Evolutionary conservation across 1,140 invertebrate genomes (phyloP), one percentile per base, ranked within the genome.

Genomic region (Ladona fulva): DNA sequence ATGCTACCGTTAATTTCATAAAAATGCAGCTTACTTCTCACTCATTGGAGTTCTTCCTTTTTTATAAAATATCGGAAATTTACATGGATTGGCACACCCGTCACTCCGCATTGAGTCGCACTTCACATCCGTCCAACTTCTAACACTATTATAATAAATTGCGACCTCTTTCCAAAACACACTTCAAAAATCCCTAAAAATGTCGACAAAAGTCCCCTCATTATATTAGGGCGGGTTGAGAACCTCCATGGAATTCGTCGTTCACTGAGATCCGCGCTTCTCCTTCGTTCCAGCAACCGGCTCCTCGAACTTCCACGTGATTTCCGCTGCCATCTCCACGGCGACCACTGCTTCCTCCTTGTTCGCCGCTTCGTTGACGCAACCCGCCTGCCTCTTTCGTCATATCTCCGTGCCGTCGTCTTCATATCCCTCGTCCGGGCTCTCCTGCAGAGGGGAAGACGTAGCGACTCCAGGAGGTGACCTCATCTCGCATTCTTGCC

Each of bases 381-480:
- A 3, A 16, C 16, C 24, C 44, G 24, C 42, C 19, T 25, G 24
- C 37, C 78, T 76, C 44, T 77, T 73, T 52, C 66, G 85, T 83
- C 85, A 88, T 59, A 87, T 87, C 77, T 87, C 87, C 81, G 86
- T 85, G 10, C 84, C 80, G 82, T 95, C 93, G 29, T 93, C 93
- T 74, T 93, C 93, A 83, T 95, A 95, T 0, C 94, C 94, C 83
- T 95, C 94, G 83, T 95, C 94, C 7, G 93, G 93, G 83, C 93
- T 94, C 81, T 95, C 93, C 77, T 83, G 80, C 19, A 76, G 76
- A 74, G 76, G 25, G 29, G 22, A 19, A 24, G 66, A 37, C 24
- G 25, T 29, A 24, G 24, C 14, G 8, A 37, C 42, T 24, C 52
- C 77, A 1, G n/a, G 37, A 74, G 73, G 77, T 0, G 74, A 7